These are phyloP conservation scores for Probaryconus sp. DNA, from an alignment of 1,140 invertebrate species.

Conservation along the genomic window DNA sequence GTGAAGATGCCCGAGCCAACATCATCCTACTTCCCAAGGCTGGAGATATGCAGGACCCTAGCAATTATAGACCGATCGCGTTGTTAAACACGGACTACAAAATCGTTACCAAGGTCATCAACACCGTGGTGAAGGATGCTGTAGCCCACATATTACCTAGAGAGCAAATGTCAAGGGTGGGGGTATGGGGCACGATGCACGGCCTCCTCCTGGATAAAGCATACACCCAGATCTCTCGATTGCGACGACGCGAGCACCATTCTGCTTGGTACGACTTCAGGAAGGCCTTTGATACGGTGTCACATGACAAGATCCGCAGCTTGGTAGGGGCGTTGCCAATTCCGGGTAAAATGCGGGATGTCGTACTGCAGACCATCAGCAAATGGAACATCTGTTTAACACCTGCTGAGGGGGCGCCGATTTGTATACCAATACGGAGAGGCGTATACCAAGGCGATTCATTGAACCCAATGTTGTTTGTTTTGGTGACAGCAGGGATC, in stretches of 20 bases:
- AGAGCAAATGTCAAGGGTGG: slow-evolving; percentile 53
- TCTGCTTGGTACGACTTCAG: slow-evolving; percentile 57
- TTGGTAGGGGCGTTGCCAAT: slow-evolving; percentile 30
- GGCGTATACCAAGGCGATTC: slow-evolving; percentile 60
- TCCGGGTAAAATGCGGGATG: slow-evolving; percentile 32
- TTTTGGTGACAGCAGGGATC: slow-evolving; percentile 53
- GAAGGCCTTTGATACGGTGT: slow-evolving; percentile 57
- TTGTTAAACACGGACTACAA: slow-evolving; percentile 57
- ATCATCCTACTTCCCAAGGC: slow-evolving; percentile 31
- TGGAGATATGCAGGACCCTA: slow-evolving; percentile 22
- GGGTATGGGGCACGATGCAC: slow-evolving; percentile 56
- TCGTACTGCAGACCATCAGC: slow-evolving; percentile 31
- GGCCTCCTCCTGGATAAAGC: slow-evolving; percentile 48
- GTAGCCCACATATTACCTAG: slow-evolving; percentile 37
- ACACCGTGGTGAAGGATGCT: slow-evolving; percentile 24
- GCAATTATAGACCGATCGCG: too few relatives aligned
- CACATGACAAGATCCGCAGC: slow-evolving; percentile 32
- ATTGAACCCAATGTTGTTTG: slow-evolving; percentile 63
- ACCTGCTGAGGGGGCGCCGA: slow-evolving; percentile 21
- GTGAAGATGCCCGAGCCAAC: slow-evolving; percentile 22
- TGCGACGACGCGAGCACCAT: too few relatives aligned
- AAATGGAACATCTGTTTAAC: slow-evolving; percentile 49
- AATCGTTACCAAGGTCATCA: slow-evolving; percentile 49
- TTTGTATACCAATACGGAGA: slow-evolving; percentile 50
- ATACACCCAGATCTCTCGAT: too few relatives aligned